Evolutionary conservation across 2,113 vertebrate species (phyloP), one percentile per base, ranked within the genome.

Genomic region (Macrotus californicus): DNA sequence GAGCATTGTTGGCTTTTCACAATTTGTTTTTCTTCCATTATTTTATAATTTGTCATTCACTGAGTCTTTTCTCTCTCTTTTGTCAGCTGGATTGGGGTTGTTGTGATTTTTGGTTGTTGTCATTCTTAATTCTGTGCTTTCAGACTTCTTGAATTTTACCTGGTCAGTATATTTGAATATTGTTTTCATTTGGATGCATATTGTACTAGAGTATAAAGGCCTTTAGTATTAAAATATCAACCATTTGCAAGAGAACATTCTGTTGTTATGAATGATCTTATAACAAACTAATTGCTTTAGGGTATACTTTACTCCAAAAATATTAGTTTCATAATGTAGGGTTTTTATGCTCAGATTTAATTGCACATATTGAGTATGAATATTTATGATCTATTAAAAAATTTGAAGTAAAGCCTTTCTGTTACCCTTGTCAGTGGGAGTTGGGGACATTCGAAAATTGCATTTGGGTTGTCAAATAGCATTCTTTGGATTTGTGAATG

Each of bases 401-500:
- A 6, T 54, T 43, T 61, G 43, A 67, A 87, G 54, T 66, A 61
- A 92, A 90, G 41, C 14, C n/a, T 67, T 85, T 91, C 1, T 4
- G 16, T 82, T 87, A 64, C 1, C 2, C n/a, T 88, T 87, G 22
- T 95, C 29, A 39, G 24, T 73, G 16, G 48, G 69, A 21, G 5
- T 13, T 70, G 21, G 54, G 36, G 48, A 77, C n/a, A 59, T 87
- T 80, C 86, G 67, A 93, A 95, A 92, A 94, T 87, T 93, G 50
- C n/a, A 7, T 14, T 85, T 72, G 87, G 59, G 11, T 79, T 80
- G 36, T 76, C 91, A 80, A 46, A 72, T 24, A 82, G 56, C 22
- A 93, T 94, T 79, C 50, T 83, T 90, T 75, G 75, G 39, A 83
- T 95, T 93, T 92, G 16, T 85, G 56, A 89, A 89, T 91, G 69